Conservation (phyloP, 1,140 invertebrate genomes). For the Drosophila hydei region DNA sequence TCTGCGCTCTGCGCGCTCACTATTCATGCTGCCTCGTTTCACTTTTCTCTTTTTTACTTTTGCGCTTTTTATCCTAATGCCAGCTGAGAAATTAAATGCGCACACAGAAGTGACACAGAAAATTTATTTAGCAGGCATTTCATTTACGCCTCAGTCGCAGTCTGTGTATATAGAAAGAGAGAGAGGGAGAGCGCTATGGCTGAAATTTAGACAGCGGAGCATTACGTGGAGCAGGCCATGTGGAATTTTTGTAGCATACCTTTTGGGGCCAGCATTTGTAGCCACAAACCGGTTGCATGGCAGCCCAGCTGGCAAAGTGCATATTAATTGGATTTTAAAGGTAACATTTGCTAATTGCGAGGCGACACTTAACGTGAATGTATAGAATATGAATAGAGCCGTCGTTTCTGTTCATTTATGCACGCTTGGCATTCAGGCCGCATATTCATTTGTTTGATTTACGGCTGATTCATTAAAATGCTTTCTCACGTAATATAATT, state of each 20-base stretch:
- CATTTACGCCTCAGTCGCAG: constrained; percentile 34
- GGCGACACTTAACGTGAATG: background rate
- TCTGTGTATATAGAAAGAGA: background rate
- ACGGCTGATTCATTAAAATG: constrained; percentile 21
- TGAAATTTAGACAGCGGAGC: constrained; percentile 22
- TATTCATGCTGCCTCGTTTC: background rate
- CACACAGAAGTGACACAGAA: constrained; percentile 64
- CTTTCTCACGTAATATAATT: constrained; percentile 47
- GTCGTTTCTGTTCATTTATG: no score
- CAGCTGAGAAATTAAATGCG: constrained; percentile 66
- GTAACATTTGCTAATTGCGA: constrained; percentile 3
- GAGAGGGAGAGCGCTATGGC: background rate
- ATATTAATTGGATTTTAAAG: constrained; percentile 45
- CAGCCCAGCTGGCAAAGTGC: constrained; percentile 24
- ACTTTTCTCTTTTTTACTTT: background rate
- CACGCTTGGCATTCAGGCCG: background rate
- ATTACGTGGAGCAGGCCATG: constrained; percentile 8
- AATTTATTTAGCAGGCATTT: constrained; percentile 65
- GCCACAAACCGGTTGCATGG: constrained; percentile 6
- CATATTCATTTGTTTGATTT: constrained; percentile 4
- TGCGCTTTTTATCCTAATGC: constrained; percentile 36
- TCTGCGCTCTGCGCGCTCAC: background rate
- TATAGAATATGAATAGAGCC: no score
- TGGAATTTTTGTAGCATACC: constrained; percentile 39
- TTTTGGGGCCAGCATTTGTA: constrained; percentile 25